Evolutionary conservation across 2,888 invertebrate genomes (phyloP).

Genomic region (Dugesia japonica): DNA sequence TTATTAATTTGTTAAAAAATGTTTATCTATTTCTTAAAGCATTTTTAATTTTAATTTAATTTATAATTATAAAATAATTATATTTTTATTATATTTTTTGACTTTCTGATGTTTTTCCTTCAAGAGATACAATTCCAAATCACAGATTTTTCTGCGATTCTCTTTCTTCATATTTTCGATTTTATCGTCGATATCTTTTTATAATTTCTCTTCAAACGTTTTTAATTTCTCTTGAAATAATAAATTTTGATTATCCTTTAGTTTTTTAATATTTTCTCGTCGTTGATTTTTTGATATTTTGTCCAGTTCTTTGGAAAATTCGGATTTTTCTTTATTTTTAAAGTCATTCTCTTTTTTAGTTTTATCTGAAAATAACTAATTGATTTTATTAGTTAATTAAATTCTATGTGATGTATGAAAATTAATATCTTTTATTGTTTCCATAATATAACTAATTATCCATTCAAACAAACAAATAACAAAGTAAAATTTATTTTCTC

Average conservation of each 20-base stretch:
- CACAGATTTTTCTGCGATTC: neutral
- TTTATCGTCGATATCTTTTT: neutral
- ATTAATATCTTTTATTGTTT: too few relatives aligned
- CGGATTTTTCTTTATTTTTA: neutral
- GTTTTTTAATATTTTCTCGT: neutral
- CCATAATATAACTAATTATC: too few relatives aligned
- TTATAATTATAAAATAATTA: too few relatives aligned
- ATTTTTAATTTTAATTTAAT: too few relatives aligned
- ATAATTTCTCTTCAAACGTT: neutral
- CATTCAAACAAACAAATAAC: too few relatives aligned
- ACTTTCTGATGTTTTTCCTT: constrained; percentile 3
- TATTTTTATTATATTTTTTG: too few relatives aligned
- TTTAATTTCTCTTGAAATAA: neutral
- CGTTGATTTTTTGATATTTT: neutral
- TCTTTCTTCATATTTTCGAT: neutral
- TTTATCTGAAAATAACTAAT: too few relatives aligned
- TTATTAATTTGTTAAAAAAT: too few relatives aligned
- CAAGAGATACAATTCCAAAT: neutral
- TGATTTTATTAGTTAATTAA: too few relatives aligned
- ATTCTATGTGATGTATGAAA: too few relatives aligned
- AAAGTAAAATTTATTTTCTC: too few relatives aligned
- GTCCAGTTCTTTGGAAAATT: neutral
- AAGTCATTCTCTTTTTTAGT: neutral
- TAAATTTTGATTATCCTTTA: neutral
- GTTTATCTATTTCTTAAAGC: too few relatives aligned